These are phyloP conservation scores for Enteromius trimaculatus DNA, from an alignment of 2,797 vertebrate species.

Conservation along the genomic window DNA sequence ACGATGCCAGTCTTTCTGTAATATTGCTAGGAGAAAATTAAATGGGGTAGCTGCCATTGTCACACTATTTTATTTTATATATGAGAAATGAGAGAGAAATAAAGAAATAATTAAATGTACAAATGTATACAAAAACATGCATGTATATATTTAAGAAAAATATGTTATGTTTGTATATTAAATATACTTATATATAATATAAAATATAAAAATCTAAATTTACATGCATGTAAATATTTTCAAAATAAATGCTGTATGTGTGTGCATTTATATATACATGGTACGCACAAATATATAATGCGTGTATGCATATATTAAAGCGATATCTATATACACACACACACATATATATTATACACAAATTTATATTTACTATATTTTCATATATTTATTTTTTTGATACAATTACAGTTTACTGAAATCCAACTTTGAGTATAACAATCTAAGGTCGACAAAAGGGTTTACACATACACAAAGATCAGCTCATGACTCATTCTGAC, in stretches of 20 bases:
- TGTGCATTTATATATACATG: too few relatives aligned
- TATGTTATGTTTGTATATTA: too few relatives aligned
- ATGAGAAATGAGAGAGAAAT: background rate
- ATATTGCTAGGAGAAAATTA: background rate
- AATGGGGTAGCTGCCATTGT: background rate
- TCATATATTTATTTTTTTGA: background rate
- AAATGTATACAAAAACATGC: background rate
- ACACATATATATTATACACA: background rate
- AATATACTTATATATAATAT: too few relatives aligned
- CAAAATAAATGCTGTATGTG: too few relatives aligned
- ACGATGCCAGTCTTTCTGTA: background rate
- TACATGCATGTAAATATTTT: too few relatives aligned
- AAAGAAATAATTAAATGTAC: background rate
- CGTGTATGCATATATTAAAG: too few relatives aligned
- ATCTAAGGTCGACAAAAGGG: background rate
- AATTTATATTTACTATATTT: background rate
- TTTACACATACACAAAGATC: background rate
- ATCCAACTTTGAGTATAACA: background rate
- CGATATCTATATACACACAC: too few relatives aligned
- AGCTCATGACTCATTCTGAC: constrained; percentile 36
- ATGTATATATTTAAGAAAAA: too few relatives aligned
- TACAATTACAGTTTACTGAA: background rate
- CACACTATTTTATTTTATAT: background rate
- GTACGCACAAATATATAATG: too few relatives aligned
- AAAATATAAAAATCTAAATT: too few relatives aligned